These are phyloP conservation scores for Danio kyathit DNA, from an alignment of 2,797 vertebrate species.

Conservation along the genomic window DNA sequence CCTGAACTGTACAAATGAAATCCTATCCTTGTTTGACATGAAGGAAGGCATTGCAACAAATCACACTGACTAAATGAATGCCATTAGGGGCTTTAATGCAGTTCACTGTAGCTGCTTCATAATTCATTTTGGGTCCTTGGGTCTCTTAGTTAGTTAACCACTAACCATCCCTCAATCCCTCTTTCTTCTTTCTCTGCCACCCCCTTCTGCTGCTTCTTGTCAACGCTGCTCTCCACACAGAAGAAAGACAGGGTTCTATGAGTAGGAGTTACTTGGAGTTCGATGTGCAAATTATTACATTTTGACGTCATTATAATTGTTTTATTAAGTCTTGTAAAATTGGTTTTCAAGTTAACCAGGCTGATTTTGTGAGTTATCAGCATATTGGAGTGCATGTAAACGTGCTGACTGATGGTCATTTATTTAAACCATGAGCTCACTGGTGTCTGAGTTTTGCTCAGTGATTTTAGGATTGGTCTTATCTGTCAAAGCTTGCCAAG, in stretches of 20 bases:
- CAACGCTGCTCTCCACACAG: constrained; percentile 17
- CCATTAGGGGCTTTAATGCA: constrained; percentile 33
- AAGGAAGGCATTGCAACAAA: constrained; percentile 36
- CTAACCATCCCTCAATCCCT: not conserved
- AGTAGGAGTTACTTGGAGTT: not conserved
- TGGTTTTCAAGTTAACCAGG: too few relatives aligned
- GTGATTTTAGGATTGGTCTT: constrained; percentile 41
- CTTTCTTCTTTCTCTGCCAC: not conserved
- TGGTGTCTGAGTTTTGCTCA: constrained; percentile 44
- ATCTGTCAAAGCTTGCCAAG: constrained; percentile 30
- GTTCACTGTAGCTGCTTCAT: constrained; percentile 22
- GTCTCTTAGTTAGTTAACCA: constrained; percentile 32
- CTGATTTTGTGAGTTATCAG: too few relatives aligned
- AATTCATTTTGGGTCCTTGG: not conserved
- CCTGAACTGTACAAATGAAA: constrained; percentile 34
- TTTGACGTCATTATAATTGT: too few relatives aligned
- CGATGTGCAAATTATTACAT: too few relatives aligned
- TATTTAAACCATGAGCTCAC: constrained; percentile 22
- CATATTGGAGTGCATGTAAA: too few relatives aligned
- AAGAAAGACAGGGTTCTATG: constrained; percentile 33
- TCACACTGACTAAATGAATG: constrained; percentile 8
- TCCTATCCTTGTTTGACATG: constrained; percentile 2
- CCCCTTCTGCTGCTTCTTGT: not conserved
- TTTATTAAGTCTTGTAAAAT: too few relatives aligned
- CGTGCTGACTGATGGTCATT: constrained; percentile 27